Evolutionary conservation across 2,888 invertebrate genomes (phyloP), one percentile per base, ranked within the genome.

Genomic region (Malthinus flaveolus): DNA sequence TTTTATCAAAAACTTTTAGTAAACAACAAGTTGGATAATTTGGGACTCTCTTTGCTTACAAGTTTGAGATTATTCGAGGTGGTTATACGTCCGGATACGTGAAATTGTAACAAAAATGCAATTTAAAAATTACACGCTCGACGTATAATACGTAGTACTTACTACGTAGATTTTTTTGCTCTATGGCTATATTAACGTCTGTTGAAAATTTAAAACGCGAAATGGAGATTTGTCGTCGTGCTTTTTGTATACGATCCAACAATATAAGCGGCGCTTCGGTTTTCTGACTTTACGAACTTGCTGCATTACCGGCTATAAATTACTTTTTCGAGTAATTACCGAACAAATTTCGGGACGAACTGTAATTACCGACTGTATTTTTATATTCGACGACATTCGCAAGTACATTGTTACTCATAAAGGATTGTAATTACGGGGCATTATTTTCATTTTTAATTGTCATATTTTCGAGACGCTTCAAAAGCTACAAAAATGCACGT

Each of bases 201-300:
- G 44, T 35, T 53, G 45, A 37, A 52, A 53, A 53, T 53, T 53
- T 53, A 53, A 53, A 53, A 53, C 52, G 52, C 52, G 52, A 53
- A 46, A 45, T 37, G 36, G 46, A 34, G 35, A 53, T 53, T 53
- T 53, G 45, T 53, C 46, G 35, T 53, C 31, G 35, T 45, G 35
- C 15, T 51, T 51, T 51, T 51, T 51, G 42, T 42, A 5, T 33
- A 42, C 51, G 7, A 32, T 9, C 51, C 33, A 51, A 51, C 51
- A 51, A 51, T 51, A 51, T 44, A 23, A 42, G 39, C 39, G 39
- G 39, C 51, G 42, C 42, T 51, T 51, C 44, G 35, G 31, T 53
- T 53, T 51, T 53, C 46, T 46, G 36, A 53, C 36, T 53, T 46
- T 42, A 42, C 39, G 23, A 46, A 46, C 44, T 54, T 55, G 23